These are phyloP conservation scores for Caenorhabditis tropicalis DNA, from an alignment of 1,140 invertebrate genomes.

Conservation along the genomic window DNA sequence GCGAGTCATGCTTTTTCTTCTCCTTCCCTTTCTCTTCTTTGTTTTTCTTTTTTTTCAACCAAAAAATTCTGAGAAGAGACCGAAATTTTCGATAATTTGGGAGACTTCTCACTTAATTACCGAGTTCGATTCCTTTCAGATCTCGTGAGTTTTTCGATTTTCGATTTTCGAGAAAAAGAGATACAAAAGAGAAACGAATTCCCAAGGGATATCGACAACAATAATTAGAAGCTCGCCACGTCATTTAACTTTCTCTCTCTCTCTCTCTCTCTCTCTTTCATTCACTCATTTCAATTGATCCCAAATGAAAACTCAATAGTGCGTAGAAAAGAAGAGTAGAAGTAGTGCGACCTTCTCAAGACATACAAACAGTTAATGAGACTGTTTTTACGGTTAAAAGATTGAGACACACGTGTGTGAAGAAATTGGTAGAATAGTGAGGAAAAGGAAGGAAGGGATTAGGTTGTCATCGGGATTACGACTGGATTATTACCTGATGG, in stretches of 20 bases:
- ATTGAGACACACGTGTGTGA: neutral
- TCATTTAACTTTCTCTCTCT: neutral
- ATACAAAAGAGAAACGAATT: neutral
- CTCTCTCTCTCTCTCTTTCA: neutral
- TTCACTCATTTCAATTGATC: neutral
- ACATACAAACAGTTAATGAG: conserved; percentile 13
- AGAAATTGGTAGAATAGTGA: neutral
- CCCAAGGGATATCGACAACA: neutral
- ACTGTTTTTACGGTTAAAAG: neutral
- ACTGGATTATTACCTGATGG: conserved; percentile 33
- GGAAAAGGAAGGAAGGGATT: neutral
- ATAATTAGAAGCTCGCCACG: conserved; percentile 1
- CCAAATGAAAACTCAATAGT: neutral
- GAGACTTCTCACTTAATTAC: neutral
- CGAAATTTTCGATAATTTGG: too few species aligned
- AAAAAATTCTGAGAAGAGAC: too few species aligned
- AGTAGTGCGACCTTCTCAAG: conserved; percentile 26
- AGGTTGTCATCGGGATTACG: neutral
- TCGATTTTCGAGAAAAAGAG: too few species aligned
- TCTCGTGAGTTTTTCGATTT: too few species aligned
- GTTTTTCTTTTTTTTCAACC: neutral
- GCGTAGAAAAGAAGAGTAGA: neutral
- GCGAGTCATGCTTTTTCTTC: neutral
- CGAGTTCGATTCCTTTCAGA: neutral
- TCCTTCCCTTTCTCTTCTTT: neutral